Evolutionary conservation across 2,888 invertebrate species (phyloP).

Genomic region (Blomia tropicalis): DNA sequence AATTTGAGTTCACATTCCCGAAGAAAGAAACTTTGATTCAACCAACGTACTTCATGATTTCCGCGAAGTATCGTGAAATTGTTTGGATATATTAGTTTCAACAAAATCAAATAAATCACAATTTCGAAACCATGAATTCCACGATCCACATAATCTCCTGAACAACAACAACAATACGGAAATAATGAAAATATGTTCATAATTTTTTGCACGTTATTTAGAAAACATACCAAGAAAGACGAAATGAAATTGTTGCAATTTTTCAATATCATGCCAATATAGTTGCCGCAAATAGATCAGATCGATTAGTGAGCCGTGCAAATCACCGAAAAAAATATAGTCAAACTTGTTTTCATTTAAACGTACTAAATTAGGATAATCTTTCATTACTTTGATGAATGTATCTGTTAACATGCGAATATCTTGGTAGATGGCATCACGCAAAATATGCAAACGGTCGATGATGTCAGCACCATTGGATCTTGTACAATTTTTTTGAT

Average conservation of each 20-base stretch:
- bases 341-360: background rate
- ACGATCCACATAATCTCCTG: background rate
- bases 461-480: no score
- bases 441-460: no score
- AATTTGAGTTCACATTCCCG: background rate
- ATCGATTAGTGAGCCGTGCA: background rate
- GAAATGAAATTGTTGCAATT: background rate
- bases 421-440: no score
- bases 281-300: background rate
- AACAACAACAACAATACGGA: background rate
- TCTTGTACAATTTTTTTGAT: no score
- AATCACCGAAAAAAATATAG: background rate
- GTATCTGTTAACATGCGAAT: no score
- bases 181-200: background rate
- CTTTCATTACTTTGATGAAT: background rate
- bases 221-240: background rate
- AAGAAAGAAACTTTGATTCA: background rate
- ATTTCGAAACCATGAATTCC: background rate
- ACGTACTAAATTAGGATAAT: background rate
- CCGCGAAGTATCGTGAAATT: background rate
- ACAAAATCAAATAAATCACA: background rate
- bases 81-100: background rate
- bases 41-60: background rate
- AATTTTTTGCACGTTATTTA: background rate
- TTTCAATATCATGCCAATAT: background rate